Base-by-base conservation (phyloP, 2,888 invertebrate species). In the Idaea straminata region DNA sequence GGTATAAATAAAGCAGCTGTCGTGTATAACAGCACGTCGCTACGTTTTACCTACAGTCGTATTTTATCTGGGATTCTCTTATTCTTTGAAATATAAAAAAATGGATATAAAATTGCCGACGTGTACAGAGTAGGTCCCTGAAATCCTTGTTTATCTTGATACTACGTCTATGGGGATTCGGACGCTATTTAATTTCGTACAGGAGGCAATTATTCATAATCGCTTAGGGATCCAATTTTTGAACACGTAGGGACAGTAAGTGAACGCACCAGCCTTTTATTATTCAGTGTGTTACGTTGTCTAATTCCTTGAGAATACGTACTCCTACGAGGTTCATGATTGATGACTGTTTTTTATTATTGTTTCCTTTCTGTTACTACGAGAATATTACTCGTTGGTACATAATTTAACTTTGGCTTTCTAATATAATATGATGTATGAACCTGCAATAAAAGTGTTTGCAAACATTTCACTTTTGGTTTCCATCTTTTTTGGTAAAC, bases 11-110 rank as follows among this genome's bases (percentile, higher is more conserved):
- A 91, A 81, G 82, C 78, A 77, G 83, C 85, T 88, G 90, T 90
- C 91, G 81, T 87, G 89, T 91, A 86, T 89, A 83, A 86, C 87
- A 89, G 88, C 89, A 89, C 90, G 89, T 89, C 88, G 81, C 82
- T 78, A 79, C 80, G 77, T 73, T 73, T 72, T 84, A 85, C 88
- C 86, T 83, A 83, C 79, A 81, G 83, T 80, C 88, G 87, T 91
- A 91, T 90, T 89, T 91, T 86, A 91, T 86, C 83, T 77, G 76
- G 88, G 87, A 89, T 89, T 89, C 83, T 86, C 85, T 85, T 88
- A 86, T 86, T 86, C 84, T 78, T 79, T 75, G 80, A 82, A 85
- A 85, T 85, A 79, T 74, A 86, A 86, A 89, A 88, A 89, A 87
- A 87, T 85, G 83, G 76, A 79, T 80, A 81, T 80, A 82, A 85